phyloP scores from a whole-genome alignment of 2,888 invertebrate species.

The Eupsilia transversa region DNA sequence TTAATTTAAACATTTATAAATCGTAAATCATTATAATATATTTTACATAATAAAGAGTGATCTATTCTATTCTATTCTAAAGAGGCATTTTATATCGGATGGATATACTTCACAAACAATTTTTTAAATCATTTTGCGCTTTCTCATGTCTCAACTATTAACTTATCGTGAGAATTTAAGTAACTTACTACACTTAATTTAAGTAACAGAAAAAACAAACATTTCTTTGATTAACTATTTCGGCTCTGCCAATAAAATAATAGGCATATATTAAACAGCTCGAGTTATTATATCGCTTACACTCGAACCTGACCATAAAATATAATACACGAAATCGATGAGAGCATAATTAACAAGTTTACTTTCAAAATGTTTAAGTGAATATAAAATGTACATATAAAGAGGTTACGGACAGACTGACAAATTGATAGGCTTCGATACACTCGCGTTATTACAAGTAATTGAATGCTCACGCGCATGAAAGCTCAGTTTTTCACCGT shows the following conservation, averaged over 20 bases:
- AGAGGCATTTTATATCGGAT: not conserved
- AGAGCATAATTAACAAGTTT: constrained; percentile 85
- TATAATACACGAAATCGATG: constrained; percentile 83
- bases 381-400: constrained; percentile 71
- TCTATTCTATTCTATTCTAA: too few relatives aligned
- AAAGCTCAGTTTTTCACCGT: constrained; percentile 60
- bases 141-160: not conserved
- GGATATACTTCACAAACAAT: too few relatives aligned
- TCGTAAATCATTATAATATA: too few relatives aligned
- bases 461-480: constrained; percentile 85
- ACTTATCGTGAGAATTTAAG: not conserved
- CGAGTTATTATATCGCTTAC: constrained; percentile 48
- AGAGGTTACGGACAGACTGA: constrained; percentile 76
- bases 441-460: constrained; percentile 81
- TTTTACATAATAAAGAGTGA: too few relatives aligned
- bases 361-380: constrained; percentile 86
- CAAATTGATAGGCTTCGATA: constrained; percentile 84
- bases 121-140: not conserved
- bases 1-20: too few relatives aligned
- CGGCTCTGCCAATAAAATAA: constrained; percentile 41
- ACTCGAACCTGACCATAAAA: constrained; percentile 68
- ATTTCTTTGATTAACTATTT: constrained; percentile 19
- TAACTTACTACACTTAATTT: not conserved
- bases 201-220: constrained; percentile 34
- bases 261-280: constrained; percentile 18